A percentile compares a stretch with the other conserved stretches of the same genome.
phyloP scores from a whole-genome alignment of 2,888 invertebrate genomes.

The Aphidius colemani region DNA sequence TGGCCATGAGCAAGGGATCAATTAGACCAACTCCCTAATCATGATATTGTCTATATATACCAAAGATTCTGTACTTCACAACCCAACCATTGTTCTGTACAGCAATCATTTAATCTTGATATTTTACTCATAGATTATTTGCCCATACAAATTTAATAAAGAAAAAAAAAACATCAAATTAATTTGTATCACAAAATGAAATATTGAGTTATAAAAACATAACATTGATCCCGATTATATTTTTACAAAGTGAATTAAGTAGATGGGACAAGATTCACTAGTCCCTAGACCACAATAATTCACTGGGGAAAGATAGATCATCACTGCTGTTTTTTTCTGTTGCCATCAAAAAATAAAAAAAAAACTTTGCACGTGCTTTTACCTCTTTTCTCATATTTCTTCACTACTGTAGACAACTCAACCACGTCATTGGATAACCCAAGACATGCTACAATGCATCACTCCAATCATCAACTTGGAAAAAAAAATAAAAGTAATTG shows the following conservation, averaged over 20 bases:
- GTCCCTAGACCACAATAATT: slow-evolving; percentile 45
- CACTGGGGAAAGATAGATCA: slow-evolving; percentile 49
- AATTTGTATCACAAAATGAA: too few relatives aligned
- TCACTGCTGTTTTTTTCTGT: slow-evolving; percentile 42
- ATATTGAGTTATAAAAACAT: too few relatives aligned
- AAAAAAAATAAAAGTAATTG: too few relatives aligned
- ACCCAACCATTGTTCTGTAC: neutral
- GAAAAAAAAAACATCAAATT: too few relatives aligned
- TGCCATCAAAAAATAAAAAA: slow-evolving; percentile 6
- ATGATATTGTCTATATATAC: neutral
- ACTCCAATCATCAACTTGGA: too few relatives aligned
- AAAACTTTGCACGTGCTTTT: slow-evolving; percentile 13
- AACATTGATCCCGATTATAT: too few relatives aligned
- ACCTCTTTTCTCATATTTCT: slow-evolving; percentile 22
- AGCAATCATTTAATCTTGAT: too few relatives aligned
- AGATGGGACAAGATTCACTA: slow-evolving; percentile 13
- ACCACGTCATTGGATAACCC: slow-evolving; percentile 3
- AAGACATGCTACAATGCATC: too few relatives aligned
- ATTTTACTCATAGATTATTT: too few relatives aligned
- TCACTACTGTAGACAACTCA: slow-evolving; percentile 12
- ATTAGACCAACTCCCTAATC: slow-evolving; percentile 6
- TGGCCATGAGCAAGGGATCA: slow-evolving; percentile 11
- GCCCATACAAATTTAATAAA: too few relatives aligned
- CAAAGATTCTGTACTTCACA: neutral
- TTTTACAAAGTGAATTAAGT: neutral